Percentiles rank a stretch among this genome's conserved stretches.
These are phyloP conservation scores for Zaprionus vittiger DNA, from an alignment of 1,140 invertebrate genomes.

Conservation along the genomic window DNA sequence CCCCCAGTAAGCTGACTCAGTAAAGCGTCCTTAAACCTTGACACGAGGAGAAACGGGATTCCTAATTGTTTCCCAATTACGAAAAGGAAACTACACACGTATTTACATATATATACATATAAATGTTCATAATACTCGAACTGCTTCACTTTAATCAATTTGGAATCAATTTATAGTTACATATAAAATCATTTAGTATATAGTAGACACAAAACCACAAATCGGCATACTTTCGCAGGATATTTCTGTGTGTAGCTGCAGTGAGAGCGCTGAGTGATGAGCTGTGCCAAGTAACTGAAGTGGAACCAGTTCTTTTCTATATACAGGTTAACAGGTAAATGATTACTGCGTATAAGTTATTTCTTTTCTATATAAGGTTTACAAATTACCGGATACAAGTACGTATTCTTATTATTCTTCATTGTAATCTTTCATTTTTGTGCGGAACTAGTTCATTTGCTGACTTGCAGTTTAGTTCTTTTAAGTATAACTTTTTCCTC, in stretches of 20 bases:
- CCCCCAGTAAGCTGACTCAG: constrained; percentile 18
- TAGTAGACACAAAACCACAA: not conserved
- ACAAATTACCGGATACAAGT: not conserved
- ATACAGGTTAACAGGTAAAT: not conserved
- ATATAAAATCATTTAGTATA: not conserved
- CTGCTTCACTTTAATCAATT: not conserved
- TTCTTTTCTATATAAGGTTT: not conserved
- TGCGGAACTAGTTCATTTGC: constrained; percentile 6
- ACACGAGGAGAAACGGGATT: no score
- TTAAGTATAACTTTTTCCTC: no score
- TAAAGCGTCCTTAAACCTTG: not conserved
- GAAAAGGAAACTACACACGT: no score
- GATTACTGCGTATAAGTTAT: not conserved
- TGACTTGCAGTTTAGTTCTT: not conserved
- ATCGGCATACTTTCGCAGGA: not conserved
- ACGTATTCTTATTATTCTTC: not conserved
- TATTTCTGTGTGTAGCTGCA: not conserved
- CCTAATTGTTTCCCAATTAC: no score
- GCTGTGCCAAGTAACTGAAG: not conserved
- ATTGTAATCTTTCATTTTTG: not conserved
- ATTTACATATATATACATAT: no score
- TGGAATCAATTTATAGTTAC: not conserved
- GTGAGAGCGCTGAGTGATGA: not conserved
- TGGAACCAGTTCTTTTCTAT: not conserved
- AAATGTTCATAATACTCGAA: no score